Base-by-base conservation (phyloP, 2,888 invertebrate genomes). In the Limnephilus auricula region DNA sequence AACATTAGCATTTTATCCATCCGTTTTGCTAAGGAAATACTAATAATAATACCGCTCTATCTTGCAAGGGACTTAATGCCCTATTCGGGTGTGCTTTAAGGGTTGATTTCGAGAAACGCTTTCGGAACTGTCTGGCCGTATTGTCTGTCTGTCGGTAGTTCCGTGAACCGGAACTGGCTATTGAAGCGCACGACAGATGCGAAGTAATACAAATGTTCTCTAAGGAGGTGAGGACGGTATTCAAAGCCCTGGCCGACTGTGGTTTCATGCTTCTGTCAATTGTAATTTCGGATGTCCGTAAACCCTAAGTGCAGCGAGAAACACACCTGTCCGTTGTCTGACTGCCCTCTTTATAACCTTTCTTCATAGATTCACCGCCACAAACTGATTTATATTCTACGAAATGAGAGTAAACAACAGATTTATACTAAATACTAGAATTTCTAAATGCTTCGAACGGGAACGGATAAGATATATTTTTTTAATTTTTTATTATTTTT, bases 181-280 rank as follows among this genome's bases (percentile, higher is more conserved):
- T 92, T 93, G 90, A 93, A 92, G 93, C 93, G 93, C 50, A 84
- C 90, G 93, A 93, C 93, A 93, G 93, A 93, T 93, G 93, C 90
- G 84, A 40, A 40, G 32, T 40, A 91, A 88, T 80, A 90, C 89
- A 90, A 91, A 83, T 82, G 45, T 79, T 89, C 80, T 65, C 88
- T 91, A 40, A 32, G 80, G 37, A 86, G 86, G 87, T 80, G 80
- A 90, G 80, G 86, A 86, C 45, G 90, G 79, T 80, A n/a, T 65
- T 65, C 65, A 25, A 25, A 65, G 25, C 50, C 65, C 65, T 25
- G 37, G 31, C 90, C 90, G 90, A 90, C 65, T 84, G 84, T 79
- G 85, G 85, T 85, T 85, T 85, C 85, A 40, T 85, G 65, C 65
- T 65, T 65, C 65, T 65, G 65, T 65, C 65, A 65, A 65, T 65